These are phyloP conservation scores for Mustela lutreola DNA, from an alignment of 2,113 vertebrate species.

Conservation along the genomic window DNA sequence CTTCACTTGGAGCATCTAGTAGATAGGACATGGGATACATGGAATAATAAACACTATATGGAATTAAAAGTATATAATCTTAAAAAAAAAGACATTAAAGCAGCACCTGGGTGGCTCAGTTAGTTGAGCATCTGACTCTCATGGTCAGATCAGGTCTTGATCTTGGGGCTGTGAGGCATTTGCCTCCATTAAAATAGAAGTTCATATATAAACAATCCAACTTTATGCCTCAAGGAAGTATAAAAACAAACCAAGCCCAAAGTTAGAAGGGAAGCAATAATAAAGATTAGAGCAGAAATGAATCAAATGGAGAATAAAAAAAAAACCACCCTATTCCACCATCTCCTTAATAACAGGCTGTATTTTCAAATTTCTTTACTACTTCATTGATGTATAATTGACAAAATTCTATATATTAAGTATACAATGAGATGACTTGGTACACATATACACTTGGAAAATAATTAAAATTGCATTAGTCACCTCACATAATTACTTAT, in stretches of 20 bases:
- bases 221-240: background rate
- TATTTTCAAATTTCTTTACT: background rate
- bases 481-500: background rate
- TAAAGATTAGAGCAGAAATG: background rate
- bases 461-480: background rate
- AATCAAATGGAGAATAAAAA: background rate
- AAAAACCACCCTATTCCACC: background rate
- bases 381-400: no score
- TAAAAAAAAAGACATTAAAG: background rate
- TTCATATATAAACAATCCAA: background rate
- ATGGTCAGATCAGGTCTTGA: background rate
- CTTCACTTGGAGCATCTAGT: background rate
- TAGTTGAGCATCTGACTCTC: background rate
- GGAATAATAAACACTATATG: background rate
- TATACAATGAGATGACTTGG: no score
- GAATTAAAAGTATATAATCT: background rate
- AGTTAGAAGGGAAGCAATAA: background rate
- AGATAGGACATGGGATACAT: no score
- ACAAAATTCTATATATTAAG: no score
- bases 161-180: background rate
- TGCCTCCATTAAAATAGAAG: background rate
- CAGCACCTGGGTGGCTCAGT: background rate
- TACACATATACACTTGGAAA: background rate
- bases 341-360: background rate
- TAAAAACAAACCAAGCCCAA: background rate